Conservation (phyloP, 2,113 vertebrate species). For the Archilochus colubris region DNA sequence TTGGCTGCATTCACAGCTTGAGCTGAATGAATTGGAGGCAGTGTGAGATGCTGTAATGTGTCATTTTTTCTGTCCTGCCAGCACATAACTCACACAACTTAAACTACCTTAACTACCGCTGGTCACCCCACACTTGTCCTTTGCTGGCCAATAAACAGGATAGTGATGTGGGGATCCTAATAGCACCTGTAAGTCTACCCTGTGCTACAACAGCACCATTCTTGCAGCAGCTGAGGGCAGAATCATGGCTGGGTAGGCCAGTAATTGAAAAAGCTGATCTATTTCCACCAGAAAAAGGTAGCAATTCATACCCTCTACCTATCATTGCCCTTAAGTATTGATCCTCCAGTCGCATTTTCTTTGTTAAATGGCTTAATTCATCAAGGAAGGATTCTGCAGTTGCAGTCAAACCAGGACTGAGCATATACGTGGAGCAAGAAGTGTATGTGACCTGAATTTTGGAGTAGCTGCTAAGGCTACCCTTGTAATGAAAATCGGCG, state of each 20-base stretch:
- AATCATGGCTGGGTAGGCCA: background rate
- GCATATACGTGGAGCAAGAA: background rate
- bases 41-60: background rate
- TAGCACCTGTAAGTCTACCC: background rate
- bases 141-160: background rate
- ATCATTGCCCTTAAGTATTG: background rate
- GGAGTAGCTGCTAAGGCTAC: background rate
- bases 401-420: background rate
- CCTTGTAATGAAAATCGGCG: background rate
- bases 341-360: conserved; percentile 34
- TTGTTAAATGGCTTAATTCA: conserved; percentile 33
- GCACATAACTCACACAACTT: background rate
- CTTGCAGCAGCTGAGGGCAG: background rate
- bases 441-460: background rate
- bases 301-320: background rate
- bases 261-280: conserved; percentile 10
- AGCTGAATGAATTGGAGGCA: conserved; percentile 24
- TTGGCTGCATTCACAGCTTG: background rate
- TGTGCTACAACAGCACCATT: background rate
- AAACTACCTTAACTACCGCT: background rate
- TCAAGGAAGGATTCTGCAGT: background rate
- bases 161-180: background rate
- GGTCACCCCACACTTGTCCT: background rate
- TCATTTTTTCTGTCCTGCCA: conserved; percentile 1
- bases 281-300: conserved; percentile 5